Evolutionary conservation across 2,888 invertebrate genomes (phyloP).

Genomic region (Drosophila diplacantha): DNA sequence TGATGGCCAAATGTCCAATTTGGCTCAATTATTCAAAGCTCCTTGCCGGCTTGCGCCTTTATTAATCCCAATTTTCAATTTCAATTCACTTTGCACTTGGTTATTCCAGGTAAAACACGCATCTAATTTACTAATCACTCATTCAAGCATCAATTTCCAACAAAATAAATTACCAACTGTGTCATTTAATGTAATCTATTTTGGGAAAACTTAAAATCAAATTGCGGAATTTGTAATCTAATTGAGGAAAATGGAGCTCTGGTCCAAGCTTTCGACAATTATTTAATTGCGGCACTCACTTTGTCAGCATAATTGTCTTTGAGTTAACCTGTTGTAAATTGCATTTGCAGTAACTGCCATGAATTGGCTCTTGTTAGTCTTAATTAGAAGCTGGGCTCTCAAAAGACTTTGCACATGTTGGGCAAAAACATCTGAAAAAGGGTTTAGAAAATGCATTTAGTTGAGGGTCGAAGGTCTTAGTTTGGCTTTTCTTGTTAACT

Average conservation of each 20-base stretch:
- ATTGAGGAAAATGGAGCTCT: constrained; percentile 1
- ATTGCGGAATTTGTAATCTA: constrained; percentile 24
- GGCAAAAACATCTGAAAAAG: too few relatives aligned
- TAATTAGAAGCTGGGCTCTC: background rate
- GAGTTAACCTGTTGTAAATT: background rate
- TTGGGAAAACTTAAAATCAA: constrained; percentile 6
- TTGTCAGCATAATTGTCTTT: background rate
- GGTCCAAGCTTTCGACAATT: constrained; percentile 5
- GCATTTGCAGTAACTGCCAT: background rate
- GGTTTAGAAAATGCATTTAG: background rate
- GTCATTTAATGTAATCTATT: constrained; percentile 19
- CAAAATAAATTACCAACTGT: constrained; percentile 14
- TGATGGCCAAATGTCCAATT: constrained; percentile 20
- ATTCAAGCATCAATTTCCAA: background rate
- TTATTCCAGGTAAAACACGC: constrained; percentile 2
- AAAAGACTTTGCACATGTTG: background rate
- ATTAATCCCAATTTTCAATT: constrained; percentile 9
- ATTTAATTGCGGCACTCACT: constrained; percentile 16
- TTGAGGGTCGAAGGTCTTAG: background rate
- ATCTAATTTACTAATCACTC: constrained; percentile 19
- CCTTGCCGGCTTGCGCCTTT: background rate
- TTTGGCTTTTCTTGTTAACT: background rate
- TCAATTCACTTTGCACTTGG: constrained; percentile 18
- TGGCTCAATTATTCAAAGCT: constrained; percentile 21
- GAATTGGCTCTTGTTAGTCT: background rate